Conservation (phyloP, 2,888 invertebrate genomes). For the Hyposoter didymator region DNA sequence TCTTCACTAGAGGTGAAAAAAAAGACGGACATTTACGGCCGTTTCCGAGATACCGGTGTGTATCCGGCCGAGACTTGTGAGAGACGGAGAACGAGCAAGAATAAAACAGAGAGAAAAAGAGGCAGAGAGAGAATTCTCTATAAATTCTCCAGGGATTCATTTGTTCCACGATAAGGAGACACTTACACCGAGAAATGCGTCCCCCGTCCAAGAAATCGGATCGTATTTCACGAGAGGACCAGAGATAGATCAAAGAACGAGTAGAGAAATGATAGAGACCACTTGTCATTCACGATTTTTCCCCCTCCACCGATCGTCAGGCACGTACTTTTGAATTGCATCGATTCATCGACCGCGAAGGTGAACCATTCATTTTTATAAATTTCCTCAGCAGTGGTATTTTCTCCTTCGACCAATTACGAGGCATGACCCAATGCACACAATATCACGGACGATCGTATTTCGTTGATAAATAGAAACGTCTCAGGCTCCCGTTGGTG, state of each 20-base stretch:
- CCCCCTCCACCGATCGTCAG: neutral
- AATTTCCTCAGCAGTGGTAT: neutral
- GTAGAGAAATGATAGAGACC: slow-evolving; percentile 12
- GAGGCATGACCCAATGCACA: slow-evolving; percentile 3
- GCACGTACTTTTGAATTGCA: slow-evolving; percentile 2
- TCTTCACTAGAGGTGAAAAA: slow-evolving; percentile 50
- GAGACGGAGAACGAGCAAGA: slow-evolving; percentile 26
- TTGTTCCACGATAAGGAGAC: slow-evolving; percentile 64
- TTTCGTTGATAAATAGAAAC: slow-evolving; percentile 66
- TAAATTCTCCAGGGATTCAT: slow-evolving; percentile 69
- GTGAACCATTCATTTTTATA: neutral
- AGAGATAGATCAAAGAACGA: slow-evolving; percentile 24
- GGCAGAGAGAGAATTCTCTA: slow-evolving; percentile 54
- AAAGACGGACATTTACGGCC: slow-evolving; percentile 59
- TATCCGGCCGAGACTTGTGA: slow-evolving; percentile 35
- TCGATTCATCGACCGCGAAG: neutral
- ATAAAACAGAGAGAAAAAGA: neutral
- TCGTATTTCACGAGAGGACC: slow-evolving; percentile 53
- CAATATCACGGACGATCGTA: slow-evolving; percentile 66
- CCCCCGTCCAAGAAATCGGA: slow-evolving; percentile 55
- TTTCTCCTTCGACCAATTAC: slow-evolving; percentile 7
- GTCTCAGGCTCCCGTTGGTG: slow-evolving; percentile 24
- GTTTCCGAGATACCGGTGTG: slow-evolving; percentile 44
- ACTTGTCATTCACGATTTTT: slow-evolving; percentile 28
- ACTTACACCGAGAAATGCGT: slow-evolving; percentile 58